phyloP scores from a whole-genome alignment of 2,797 vertebrate species.

The Cuculus canorus region DNA sequence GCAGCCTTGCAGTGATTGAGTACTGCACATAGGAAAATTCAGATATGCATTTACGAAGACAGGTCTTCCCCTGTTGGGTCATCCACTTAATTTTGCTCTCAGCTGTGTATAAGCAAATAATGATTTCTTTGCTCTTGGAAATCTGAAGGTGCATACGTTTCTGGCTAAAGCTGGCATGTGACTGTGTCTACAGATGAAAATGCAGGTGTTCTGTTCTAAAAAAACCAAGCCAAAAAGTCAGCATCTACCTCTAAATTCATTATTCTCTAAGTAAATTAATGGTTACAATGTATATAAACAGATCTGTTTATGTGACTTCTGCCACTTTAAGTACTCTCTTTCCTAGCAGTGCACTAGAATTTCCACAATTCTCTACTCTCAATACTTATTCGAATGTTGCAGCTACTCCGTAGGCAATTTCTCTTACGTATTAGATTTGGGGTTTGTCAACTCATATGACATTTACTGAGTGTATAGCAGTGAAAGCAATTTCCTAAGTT shows the following conservation, averaged over 20 bases:
- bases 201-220: not conserved
- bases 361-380: not conserved
- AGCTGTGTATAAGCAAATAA: not conserved
- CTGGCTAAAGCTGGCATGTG: not conserved
- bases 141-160: not conserved
- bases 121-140: not conserved
- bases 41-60: not conserved
- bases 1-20: not conserved
- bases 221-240: not conserved
- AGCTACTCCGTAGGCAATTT: not conserved
- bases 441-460: not conserved
- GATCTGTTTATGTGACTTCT: not conserved
- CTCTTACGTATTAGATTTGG: not conserved
- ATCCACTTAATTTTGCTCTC: slow-evolving; percentile 26
- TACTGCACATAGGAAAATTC: not conserved
- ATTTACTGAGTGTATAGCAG: not conserved
- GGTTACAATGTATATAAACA: not conserved
- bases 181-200: not conserved
- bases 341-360: not conserved
- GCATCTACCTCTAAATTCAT: not conserved
- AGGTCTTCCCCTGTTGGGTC: not conserved
- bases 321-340: not conserved
- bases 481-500: not conserved
- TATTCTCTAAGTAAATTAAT: not conserved
- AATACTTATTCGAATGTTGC: not conserved